Evolutionary conservation across 2,888 invertebrate species (phyloP).

Genomic region (Dione vanillae): DNA sequence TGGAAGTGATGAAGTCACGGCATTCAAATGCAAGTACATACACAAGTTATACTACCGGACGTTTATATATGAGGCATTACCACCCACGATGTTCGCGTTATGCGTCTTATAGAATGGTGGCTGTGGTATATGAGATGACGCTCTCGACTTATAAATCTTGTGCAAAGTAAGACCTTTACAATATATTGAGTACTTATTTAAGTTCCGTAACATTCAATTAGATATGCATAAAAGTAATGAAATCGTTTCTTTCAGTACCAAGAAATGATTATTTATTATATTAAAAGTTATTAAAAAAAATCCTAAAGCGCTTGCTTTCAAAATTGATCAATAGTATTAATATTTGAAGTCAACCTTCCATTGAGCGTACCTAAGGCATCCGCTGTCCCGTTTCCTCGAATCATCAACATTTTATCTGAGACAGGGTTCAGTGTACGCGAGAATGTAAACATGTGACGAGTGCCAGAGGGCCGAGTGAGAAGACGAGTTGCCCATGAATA

Average conservation of each 20-base stretch:
- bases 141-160: constrained; percentile 28
- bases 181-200: neutral
- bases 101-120: constrained; percentile 44
- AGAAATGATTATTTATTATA: too few relatives aligned
- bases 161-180: constrained; percentile 1
- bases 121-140: constrained; percentile 61
- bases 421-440: constrained; percentile 70
- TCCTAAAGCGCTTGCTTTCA: neutral
- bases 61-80: constrained; percentile 73
- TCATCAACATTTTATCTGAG: constrained; percentile 67
- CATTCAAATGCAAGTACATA: constrained; percentile 54
- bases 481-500: constrained; percentile 43
- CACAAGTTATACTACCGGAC: constrained; percentile 62
- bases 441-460: constrained; percentile 59
- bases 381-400: constrained; percentile 71
- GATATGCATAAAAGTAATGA: neutral
- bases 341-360: constrained; percentile 18
- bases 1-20: constrained; percentile 43
- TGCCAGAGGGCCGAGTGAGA: constrained; percentile 43
- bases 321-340: neutral
- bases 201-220: neutral
- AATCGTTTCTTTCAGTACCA: neutral
- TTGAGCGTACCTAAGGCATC: constrained; percentile 46
- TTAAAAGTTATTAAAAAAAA: neutral
- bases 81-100: constrained; percentile 71